A percentile compares a stretch with the other conserved stretches of the same genome.
Conservation (phyloP, 1,140 invertebrate species). For the Brachionus sp. region DNA sequence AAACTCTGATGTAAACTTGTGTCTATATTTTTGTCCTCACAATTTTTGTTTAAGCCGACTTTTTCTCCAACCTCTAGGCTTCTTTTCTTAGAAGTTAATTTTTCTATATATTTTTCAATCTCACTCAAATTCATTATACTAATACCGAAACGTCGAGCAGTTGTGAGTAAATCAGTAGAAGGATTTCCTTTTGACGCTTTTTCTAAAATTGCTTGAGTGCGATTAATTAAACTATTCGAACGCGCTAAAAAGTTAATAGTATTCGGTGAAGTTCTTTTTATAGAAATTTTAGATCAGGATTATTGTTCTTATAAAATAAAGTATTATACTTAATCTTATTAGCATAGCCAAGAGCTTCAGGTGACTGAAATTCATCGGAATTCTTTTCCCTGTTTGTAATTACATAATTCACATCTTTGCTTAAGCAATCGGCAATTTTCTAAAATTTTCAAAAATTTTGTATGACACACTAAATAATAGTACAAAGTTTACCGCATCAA, state of each 20-base stretch:
- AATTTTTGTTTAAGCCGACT: neutral
- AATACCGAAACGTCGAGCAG: constrained; percentile 11
- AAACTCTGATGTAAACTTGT: neutral
- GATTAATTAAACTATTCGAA: constrained; percentile 22
- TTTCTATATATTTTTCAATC: constrained; percentile 23
- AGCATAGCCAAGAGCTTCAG: neutral
- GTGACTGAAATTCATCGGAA: neutral
- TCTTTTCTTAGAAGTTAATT: neutral
- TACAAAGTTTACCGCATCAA: constrained; percentile 3
- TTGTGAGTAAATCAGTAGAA: neutral
- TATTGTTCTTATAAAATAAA: neutral
- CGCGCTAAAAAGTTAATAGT: constrained; percentile 4
- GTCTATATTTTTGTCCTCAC: neutral
- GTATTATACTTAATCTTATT: neutral
- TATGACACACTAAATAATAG: neutral
- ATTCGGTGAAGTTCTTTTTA: neutral
- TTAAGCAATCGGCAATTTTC: constrained; percentile 30
- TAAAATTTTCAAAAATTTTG: neutral
- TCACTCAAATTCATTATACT: constrained; percentile 27
- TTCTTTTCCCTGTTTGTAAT: constrained; percentile 26
- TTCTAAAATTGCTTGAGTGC: constrained; percentile 39
- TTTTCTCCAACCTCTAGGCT: constrained; percentile 6
- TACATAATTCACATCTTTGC: constrained; percentile 35
- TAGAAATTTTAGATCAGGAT: neutral
- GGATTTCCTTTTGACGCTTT: constrained; percentile 1